A percentile compares a stretch with the other conserved stretches of the same genome.
Conservation (phyloP, 2,113 vertebrate species). For the Centropus bengalensis region DNA sequence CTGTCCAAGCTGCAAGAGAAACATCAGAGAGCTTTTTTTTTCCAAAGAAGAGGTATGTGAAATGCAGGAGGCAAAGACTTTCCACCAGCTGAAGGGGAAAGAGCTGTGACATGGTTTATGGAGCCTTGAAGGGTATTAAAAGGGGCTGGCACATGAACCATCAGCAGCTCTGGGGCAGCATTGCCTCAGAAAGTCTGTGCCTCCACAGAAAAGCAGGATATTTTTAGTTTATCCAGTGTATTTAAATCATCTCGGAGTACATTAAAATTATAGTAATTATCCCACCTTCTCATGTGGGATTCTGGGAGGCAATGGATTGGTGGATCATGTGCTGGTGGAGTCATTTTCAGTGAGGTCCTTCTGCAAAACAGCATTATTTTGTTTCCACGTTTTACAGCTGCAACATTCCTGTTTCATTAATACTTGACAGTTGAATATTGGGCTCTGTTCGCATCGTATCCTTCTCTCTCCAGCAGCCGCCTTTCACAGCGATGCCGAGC, state of each 20-base stretch:
- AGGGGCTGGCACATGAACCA: background rate
- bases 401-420: conserved; percentile 16
- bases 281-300: conserved; percentile 64
- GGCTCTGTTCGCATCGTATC: background rate
- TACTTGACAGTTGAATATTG: background rate
- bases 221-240: conserved; percentile 65
- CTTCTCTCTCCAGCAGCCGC: background rate
- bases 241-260: conserved; percentile 57
- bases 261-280: conserved; percentile 72
- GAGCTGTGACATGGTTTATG: background rate
- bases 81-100: background rate
- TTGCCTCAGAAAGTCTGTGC: conserved; percentile 35
- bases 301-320: conserved; percentile 31
- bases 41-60: background rate
- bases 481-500: background rate
- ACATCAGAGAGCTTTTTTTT: background rate
- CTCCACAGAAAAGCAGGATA: conserved; percentile 44
- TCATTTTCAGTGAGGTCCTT: background rate
- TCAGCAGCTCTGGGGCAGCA: conserved; percentile 41
- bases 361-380: conserved; percentile 43
- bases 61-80: conserved; percentile 16
- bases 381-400: background rate
- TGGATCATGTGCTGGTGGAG: background rate
- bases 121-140: background rate
- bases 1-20: background rate